Evolutionary conservation across 2,113 vertebrate genomes (phyloP).

Genomic region (Brachyistius frenatus): DNA sequence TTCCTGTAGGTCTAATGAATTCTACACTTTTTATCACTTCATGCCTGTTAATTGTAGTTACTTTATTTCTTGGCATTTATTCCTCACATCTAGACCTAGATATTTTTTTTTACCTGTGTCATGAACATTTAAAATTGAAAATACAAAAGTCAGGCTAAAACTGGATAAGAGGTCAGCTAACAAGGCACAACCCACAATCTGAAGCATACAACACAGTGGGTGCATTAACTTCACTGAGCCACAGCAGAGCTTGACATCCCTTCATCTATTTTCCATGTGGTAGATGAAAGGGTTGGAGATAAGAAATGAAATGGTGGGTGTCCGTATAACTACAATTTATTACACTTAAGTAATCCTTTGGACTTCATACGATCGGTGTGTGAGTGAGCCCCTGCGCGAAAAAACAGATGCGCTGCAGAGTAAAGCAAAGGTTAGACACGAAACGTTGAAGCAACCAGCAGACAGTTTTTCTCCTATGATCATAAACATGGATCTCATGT

Average conservation of each 20-base stretch:
- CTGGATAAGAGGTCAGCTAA: background rate
- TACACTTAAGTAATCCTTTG: constrained; percentile 30
- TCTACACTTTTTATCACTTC: too few relatives aligned
- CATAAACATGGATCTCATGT: background rate
- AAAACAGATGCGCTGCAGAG: constrained; percentile 10
- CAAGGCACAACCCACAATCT: background rate
- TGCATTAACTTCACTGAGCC: background rate
- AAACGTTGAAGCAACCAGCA: background rate
- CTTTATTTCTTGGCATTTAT: too few relatives aligned
- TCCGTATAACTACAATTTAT: constrained; percentile 12
- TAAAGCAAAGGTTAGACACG: background rate
- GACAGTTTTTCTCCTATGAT: background rate
- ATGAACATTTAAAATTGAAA: background rate
- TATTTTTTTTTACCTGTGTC: too few relatives aligned
- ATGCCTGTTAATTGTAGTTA: too few relatives aligned
- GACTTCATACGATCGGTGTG: background rate
- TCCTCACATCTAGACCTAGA: too few relatives aligned
- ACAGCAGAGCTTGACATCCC: background rate
- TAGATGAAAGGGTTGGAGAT: constrained; percentile 53
- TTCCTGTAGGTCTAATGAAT: too few relatives aligned
- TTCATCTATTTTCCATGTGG: constrained; percentile 24
- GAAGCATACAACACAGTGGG: constrained; percentile 4
- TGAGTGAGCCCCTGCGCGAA: background rate
- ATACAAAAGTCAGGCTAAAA: background rate
- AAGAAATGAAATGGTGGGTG: constrained; percentile 22